Percentiles rank a stretch among this genome's conserved stretches.
These are phyloP conservation scores for Teinopalpus imperialis DNA, from an alignment of 2,888 invertebrate species.

Conservation along the genomic window DNA sequence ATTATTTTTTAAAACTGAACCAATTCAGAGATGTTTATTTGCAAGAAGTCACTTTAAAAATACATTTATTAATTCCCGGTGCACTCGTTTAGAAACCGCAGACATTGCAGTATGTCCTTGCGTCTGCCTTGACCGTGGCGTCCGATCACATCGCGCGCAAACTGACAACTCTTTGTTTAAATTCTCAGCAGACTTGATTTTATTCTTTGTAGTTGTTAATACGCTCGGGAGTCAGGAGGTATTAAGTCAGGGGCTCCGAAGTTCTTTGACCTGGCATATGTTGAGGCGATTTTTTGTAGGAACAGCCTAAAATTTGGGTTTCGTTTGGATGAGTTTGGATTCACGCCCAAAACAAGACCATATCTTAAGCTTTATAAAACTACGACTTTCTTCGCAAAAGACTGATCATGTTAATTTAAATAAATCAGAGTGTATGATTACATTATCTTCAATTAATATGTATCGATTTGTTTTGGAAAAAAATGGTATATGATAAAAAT, in stretches of 20 bases:
- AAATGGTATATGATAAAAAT: too few relatives aligned
- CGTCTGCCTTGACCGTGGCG: conserved; percentile 66
- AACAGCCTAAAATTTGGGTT: conserved; percentile 4
- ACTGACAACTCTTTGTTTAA: conserved; percentile 70
- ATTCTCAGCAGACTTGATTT: conserved; percentile 46
- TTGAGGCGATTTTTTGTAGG: conserved; percentile 11
- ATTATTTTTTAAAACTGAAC: not conserved
- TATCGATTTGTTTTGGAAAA: too few relatives aligned
- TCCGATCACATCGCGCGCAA: conserved; percentile 55
- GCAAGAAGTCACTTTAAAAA: conserved; percentile 17
- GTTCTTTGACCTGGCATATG: conserved; percentile 62
- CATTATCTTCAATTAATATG: too few relatives aligned
- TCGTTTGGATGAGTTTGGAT: too few relatives aligned
- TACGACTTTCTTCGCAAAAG: too few relatives aligned
- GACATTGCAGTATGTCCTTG: conserved; percentile 56
- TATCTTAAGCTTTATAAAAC: not conserved
- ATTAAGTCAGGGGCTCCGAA: conserved; percentile 44
- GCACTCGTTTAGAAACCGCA: conserved; percentile 35
- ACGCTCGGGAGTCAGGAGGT: conserved; percentile 42
- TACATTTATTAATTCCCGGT: conserved; percentile 29
- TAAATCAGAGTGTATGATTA: too few relatives aligned
- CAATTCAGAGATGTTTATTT: not conserved
- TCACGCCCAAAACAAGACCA: not conserved
- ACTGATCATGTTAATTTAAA: too few relatives aligned
- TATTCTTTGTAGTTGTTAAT: conserved; percentile 62